Percentiles rank a stretch among this genome's conserved stretches.
phyloP scores from a whole-genome alignment of 2,888 invertebrate genomes.

The Parthenolecanium corni region DNA sequence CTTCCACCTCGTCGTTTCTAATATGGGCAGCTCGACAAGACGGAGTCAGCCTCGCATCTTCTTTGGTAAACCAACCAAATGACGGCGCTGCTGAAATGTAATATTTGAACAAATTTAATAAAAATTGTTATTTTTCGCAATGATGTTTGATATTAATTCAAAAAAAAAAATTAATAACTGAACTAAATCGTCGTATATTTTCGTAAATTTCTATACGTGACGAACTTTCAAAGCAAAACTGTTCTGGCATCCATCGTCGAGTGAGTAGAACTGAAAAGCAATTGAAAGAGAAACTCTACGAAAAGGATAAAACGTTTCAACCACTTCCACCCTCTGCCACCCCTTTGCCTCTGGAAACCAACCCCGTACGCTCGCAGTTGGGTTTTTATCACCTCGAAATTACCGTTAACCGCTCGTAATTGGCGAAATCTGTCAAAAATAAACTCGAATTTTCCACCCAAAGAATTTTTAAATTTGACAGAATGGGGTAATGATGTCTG shows the following conservation, averaged over 20 bases:
- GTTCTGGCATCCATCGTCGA: too few relatives aligned
- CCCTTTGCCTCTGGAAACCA: too few relatives aligned
- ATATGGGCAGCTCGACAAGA: conserved; percentile 16
- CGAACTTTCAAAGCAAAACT: background rate
- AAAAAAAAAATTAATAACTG: background rate
- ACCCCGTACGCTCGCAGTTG: too few relatives aligned
- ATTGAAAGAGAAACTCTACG: conserved; percentile 2
- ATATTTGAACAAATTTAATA: background rate
- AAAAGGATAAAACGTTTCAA: background rate
- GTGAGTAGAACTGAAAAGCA: too few relatives aligned
- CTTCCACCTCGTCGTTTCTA: conserved; percentile 14
- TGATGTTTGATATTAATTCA: background rate
- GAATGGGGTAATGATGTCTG: too few relatives aligned
- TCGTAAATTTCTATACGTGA: background rate
- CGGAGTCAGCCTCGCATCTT: conserved; percentile 20
- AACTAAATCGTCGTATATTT: background rate
- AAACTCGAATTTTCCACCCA: too few relatives aligned
- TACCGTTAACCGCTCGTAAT: too few relatives aligned
- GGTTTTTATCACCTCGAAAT: too few relatives aligned
- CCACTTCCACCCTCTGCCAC: too few relatives aligned
- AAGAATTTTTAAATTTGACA: too few relatives aligned
- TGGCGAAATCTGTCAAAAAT: too few relatives aligned
- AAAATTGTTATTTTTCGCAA: background rate
- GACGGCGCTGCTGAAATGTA: conserved; percentile 22
- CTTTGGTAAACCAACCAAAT: conserved; percentile 26